Evolutionary conservation across 2,797 vertebrate species (phyloP), one percentile per base, ranked within the genome.

Genomic region (Graptemys geographica): DNA sequence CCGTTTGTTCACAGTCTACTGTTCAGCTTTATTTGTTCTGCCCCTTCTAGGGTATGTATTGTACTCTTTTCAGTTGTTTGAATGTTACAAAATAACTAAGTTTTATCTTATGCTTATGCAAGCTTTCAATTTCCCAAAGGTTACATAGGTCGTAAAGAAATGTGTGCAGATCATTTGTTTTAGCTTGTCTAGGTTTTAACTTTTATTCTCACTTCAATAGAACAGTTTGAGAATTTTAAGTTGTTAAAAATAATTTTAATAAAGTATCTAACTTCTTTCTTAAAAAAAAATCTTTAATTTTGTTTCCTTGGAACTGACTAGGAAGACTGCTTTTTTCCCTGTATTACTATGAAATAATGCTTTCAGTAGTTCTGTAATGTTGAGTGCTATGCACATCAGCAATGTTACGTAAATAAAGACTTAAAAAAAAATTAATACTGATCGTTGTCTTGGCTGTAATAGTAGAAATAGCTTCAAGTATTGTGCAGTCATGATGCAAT

Each of bases 21-120:
- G 99, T 97, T 99, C 99, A 5, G 98, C 99, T 95, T 98, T 99
- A 98, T 99, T 99, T 97, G 99, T 99, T 94, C 98, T 99, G 88
- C 99, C 99, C 93, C 97, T 99, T 95, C 97, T 99, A 95, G 99
- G 99, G 99, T 99, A 98, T 97, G 99, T 99, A 97, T 85, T 74
- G 7, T 41, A 56, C 52, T 41, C 51, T 8, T 90, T 11, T 93
- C 55, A 93, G 87, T 51, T 28, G 49, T 84, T n/a, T 49, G 74
- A 84, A 62, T 33, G 13, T 56, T 81, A 11, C 1, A 6, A 49
- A 93, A 4, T 1, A 56, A 28, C 5, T 69, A 5, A 0, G 0
- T 21, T 81, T 5, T 5, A 8, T 86, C 89, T 93, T 79, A 11
- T 31, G 25, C 62, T 51, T 65, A 3, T 47, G n/a, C 25, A 51